Evolutionary conservation across 2,888 invertebrate species (phyloP).

Genomic region (Amorpha juglandis): DNA sequence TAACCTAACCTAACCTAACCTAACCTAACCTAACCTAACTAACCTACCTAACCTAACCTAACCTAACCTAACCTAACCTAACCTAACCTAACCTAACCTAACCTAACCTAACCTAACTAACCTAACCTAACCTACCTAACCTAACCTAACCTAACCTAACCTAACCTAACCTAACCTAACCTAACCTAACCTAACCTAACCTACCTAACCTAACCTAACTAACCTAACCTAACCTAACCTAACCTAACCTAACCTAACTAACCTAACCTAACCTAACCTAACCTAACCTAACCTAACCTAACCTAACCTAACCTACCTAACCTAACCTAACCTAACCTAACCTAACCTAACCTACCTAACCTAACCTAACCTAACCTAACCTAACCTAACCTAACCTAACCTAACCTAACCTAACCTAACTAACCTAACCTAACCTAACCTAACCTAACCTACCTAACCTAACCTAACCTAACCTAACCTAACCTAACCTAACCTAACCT

Average conservation of each 20-base stretch:
- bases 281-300: no score
- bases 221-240: slow-evolving; percentile 35
- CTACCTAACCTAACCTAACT: slow-evolving; percentile 41
- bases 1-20: slow-evolving; percentile 28
- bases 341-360: neutral
- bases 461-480: slow-evolving; percentile 13
- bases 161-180: slow-evolving; percentile 37
- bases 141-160: slow-evolving; percentile 29
- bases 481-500: slow-evolving; percentile 19
- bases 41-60: slow-evolving; percentile 29
- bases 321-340: no score
- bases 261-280: no score
- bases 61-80: slow-evolving; percentile 32
- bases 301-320: no score
- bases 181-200: slow-evolving; percentile 36
- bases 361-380: slow-evolving; percentile 10
- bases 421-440: slow-evolving; percentile 13
- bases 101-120: slow-evolving; percentile 33
- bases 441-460: slow-evolving; percentile 13
- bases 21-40: slow-evolving; percentile 28
- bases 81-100: slow-evolving; percentile 39
- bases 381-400: slow-evolving; percentile 12
- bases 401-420: slow-evolving; percentile 13
- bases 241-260: no score
- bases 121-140: slow-evolving; percentile 35